These are phyloP conservation scores for Clytia hemisphaerica DNA, from an alignment of 30 jellyfish, hydroid and myxozoan species.

Conservation along the genomic window DNA sequence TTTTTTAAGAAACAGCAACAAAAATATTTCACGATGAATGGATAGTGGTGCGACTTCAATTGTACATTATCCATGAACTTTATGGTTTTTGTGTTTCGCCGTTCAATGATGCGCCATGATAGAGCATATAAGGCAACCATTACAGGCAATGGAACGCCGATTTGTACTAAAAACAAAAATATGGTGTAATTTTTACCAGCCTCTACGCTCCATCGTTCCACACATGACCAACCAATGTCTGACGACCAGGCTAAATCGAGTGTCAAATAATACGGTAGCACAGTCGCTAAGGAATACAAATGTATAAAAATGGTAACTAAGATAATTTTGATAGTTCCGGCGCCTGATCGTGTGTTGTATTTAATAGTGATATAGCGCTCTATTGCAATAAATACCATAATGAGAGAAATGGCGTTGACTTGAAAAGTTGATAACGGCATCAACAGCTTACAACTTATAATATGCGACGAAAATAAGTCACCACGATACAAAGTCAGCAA, in stretches of 20 bases:
- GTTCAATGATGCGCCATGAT: slow-evolving; percentile 15
- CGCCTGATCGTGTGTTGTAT: slow-evolving; percentile 41
- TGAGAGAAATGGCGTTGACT: slow-evolving; percentile 47
- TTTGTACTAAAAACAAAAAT: slow-evolving; percentile 20
- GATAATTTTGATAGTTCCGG: slow-evolving; percentile 32
- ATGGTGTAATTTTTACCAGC: slow-evolving; percentile 17
- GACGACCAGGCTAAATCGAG: too few species aligned
- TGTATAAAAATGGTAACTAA: slow-evolving; percentile 19
- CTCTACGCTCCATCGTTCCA: slow-evolving; percentile 25
- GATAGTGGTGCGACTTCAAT: background rate
- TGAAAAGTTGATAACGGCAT: slow-evolving; percentile 63
- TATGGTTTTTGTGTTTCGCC: slow-evolving; percentile 21
- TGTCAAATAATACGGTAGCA: slow-evolving; percentile 26
- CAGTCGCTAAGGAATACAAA: slow-evolving; percentile 25
- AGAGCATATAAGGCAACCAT: slow-evolving; percentile 14
- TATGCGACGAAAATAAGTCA: background rate
- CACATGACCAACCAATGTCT: too few species aligned
- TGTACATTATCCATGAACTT: background rate
- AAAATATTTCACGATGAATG: background rate
- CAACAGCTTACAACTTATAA: slow-evolving; percentile 45
- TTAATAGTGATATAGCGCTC: slow-evolving; percentile 55
- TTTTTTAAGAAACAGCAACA: slow-evolving; percentile 3
- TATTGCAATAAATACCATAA: slow-evolving; percentile 45
- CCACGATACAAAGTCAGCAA: background rate
- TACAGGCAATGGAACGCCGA: slow-evolving; percentile 38